phyloP scores from a whole-genome alignment of 2,113 vertebrate species.

The Serilophus lunatus region DNA sequence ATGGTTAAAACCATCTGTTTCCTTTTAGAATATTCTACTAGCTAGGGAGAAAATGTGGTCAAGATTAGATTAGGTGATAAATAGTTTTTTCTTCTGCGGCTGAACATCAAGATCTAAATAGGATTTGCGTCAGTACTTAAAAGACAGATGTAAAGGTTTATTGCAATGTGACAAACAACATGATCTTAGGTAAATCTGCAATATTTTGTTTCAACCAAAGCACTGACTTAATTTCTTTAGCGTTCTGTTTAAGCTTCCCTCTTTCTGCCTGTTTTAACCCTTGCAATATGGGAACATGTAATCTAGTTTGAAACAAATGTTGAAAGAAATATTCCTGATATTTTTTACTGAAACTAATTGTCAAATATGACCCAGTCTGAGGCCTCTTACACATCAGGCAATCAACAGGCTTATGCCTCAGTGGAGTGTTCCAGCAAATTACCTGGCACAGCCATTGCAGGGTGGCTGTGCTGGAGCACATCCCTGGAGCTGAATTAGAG shows the following conservation, averaged over 20 bases:
- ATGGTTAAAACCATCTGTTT: slow-evolving; percentile 49
- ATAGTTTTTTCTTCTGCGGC: not conserved
- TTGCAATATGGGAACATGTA: not conserved
- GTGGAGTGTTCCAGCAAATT: slow-evolving; percentile 53
- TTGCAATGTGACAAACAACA: not conserved
- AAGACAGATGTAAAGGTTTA: slow-evolving; percentile 46
- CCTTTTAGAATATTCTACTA: slow-evolving; percentile 33
- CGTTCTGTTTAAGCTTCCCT: not conserved
- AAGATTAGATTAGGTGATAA: slow-evolving; percentile 58
- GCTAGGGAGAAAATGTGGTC: not conserved
- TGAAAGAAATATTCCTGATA: not conserved
- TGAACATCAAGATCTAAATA: slow-evolving; percentile 12
- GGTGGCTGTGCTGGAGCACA: slow-evolving; percentile 27
- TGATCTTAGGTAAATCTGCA: slow-evolving; percentile 15
- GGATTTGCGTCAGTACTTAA: slow-evolving; percentile 34
- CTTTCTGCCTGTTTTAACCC: slow-evolving; percentile 11
- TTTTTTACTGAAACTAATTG: slow-evolving; percentile 23
- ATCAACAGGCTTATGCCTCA: slow-evolving; percentile 63
- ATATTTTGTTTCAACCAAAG: not conserved
- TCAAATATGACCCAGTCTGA: slow-evolving; percentile 36
- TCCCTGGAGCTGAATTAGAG: slow-evolving; percentile 56
- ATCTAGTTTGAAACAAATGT: not conserved
- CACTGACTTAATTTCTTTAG: not conserved
- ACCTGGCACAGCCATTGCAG: slow-evolving; percentile 23
- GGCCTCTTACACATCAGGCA: slow-evolving; percentile 48